Base-by-base conservation (phyloP, 2,888 invertebrate species). In the Criorhina ranunculi region DNA sequence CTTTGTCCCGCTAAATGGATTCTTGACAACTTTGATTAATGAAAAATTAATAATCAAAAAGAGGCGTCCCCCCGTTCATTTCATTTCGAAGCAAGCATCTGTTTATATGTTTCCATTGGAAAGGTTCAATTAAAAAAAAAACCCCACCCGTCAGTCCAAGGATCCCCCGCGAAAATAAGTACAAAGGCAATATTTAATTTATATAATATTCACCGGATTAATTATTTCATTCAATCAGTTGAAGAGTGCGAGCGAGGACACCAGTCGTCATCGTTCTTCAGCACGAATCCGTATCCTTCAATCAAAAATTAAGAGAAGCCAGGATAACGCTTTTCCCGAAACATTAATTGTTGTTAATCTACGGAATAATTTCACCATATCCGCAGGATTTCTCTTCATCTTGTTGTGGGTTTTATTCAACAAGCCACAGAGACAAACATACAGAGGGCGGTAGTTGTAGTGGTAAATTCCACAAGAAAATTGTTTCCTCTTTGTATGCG, bases 261-360 rank as follows among this genome's bases (percentile, higher is more conserved):
- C 31, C 12, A 31, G 31, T 12, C 53, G 31, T n/a, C 31, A 35
- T 55, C 42, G n/a, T 33, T 29, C 17, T 12, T 29, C 3, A n/a
- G 11, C 24, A 2, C 35, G 42, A 80, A 62, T 55, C 24, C 9
- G 44, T 46, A 64, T 70, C 19, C 35, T 9, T 49, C 51, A 35
- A 12, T 64, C 46, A 11, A 55, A 59, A 79, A 62, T 64, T 12
- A 75, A 64, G 9, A 35, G 35, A 35, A 59, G 11, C 29, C 37
- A n/a, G 49, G 31, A 59, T 49, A 46, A 17, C 11, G 24, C 60
- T 60, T 53, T 31, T 42, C 11, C 59, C 49, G 57, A 62, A 75
- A 64, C 55, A 85, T 80, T 80, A 80, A 85, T 80, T 75, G 57
- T 46, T 76, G 59, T 70, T 85, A 80, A 85, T 79, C 79, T 15